Evolutionary conservation across 2,113 vertebrate species (phyloP).

Genomic region (Mohoua ochrocephala): DNA sequence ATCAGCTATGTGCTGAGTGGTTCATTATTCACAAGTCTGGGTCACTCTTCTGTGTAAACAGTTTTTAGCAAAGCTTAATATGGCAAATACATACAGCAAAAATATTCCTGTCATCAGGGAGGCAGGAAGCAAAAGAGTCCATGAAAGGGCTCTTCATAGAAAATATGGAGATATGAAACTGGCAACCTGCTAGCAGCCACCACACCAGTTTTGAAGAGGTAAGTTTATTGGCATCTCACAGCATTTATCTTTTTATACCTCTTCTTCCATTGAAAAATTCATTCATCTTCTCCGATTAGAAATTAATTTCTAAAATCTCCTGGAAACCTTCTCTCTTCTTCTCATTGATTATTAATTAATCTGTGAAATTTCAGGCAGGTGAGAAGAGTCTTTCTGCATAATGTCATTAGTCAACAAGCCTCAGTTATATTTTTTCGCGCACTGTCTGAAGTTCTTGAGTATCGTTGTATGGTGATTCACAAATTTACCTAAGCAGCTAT

Average conservation of each 20-base stretch:
- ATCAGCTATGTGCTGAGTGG: not conserved
- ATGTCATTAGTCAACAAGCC: not conserved
- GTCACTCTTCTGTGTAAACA: not conserved
- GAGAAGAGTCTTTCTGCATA: not conserved
- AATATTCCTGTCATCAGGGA: not conserved
- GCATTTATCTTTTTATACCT: not conserved
- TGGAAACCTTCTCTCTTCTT: not conserved
- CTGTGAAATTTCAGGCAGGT: not conserved
- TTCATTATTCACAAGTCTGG: not conserved
- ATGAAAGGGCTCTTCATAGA: not conserved
- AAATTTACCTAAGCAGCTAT: not conserved
- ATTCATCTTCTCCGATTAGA: not conserved
- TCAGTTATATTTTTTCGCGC: not conserved
- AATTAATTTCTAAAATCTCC: slow-evolving; percentile 1
- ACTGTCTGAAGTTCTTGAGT: not conserved
- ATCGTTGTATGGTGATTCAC: not conserved
- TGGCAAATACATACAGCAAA: not conserved
- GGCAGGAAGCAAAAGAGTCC: not conserved
- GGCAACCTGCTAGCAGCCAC: not conserved
- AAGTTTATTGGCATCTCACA: not conserved
- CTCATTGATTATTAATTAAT: slow-evolving; percentile 24
- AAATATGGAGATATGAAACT: not conserved
- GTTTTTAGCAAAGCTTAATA: not conserved
- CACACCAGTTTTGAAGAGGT: not conserved
- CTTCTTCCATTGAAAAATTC: not conserved